These are phyloP conservation scores for Melitaea athalia DNA, from an alignment of 2,888 invertebrate genomes.

Conservation along the genomic window DNA sequence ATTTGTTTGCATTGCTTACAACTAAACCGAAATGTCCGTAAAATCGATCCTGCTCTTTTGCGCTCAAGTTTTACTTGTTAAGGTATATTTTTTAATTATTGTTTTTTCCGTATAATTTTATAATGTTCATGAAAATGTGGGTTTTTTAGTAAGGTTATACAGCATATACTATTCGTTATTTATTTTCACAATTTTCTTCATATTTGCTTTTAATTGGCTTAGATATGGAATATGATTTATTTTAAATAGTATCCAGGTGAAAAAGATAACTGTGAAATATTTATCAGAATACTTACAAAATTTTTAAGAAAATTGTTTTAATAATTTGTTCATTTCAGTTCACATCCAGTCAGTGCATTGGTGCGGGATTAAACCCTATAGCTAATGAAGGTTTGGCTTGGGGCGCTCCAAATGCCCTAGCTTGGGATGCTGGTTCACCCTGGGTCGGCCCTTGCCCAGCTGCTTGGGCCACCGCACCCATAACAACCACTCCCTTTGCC, in stretches of 20 bases:
- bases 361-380: not conserved
- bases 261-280: not conserved
- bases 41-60: slow-evolving; percentile 4
- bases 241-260: not conserved
- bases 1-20: not conserved
- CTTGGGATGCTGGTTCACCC: not conserved
- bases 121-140: too few relatives aligned
- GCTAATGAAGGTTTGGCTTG: slow-evolving; percentile 3
- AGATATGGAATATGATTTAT: not conserved
- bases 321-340: not conserved
- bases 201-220: too few relatives aligned
- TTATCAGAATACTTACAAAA: too few relatives aligned
- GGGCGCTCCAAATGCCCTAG: not conserved
- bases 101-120: too few relatives aligned
- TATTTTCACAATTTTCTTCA: too few relatives aligned
- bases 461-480: slow-evolving; percentile 1
- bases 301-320: not conserved
- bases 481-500: not conserved
- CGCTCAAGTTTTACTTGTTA: slow-evolving; percentile 2
- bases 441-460: not conserved
- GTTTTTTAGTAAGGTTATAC: too few relatives aligned
- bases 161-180: too few relatives aligned
- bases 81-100: not conserved
- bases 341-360: slow-evolving; percentile 8
- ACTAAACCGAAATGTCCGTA: not conserved